Conservation (phyloP, 2,888 invertebrate genomes). For the Oligia latruncula region DNA sequence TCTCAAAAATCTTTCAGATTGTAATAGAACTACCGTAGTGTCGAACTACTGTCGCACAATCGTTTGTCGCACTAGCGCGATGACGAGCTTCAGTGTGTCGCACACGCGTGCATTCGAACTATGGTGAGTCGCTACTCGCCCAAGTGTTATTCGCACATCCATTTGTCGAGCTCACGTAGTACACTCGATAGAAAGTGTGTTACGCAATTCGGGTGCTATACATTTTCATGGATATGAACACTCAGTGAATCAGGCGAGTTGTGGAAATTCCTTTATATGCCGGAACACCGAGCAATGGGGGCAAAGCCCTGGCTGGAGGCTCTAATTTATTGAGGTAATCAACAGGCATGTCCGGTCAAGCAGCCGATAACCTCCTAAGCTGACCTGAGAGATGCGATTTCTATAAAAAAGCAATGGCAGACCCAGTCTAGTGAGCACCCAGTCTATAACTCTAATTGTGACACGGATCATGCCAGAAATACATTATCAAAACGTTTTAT, state of each 20-base stretch:
- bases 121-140: no score
- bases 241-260: neutral
- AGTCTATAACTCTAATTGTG: neutral
- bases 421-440: neutral
- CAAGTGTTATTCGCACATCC: no score
- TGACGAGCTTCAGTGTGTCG: no score
- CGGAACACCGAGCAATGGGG: neutral
- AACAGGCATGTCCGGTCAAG: no score
- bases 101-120: no score
- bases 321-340: no score
- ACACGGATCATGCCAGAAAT: neutral
- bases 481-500: neutral
- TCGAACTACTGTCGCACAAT: no score
- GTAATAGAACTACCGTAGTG: neutral
- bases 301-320: neutral
- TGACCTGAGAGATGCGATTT: no score
- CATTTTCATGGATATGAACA: neutral
- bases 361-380: neutral
- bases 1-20: neutral
- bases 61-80: no score
- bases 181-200: neutral
- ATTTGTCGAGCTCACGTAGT: no score
- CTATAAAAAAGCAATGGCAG: neutral
- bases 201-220: neutral
- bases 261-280: neutral